Percentiles rank a stretch among this genome's conserved stretches.
Conservation (phyloP, 2,797 vertebrate genomes). For the Alca torda region DNA sequence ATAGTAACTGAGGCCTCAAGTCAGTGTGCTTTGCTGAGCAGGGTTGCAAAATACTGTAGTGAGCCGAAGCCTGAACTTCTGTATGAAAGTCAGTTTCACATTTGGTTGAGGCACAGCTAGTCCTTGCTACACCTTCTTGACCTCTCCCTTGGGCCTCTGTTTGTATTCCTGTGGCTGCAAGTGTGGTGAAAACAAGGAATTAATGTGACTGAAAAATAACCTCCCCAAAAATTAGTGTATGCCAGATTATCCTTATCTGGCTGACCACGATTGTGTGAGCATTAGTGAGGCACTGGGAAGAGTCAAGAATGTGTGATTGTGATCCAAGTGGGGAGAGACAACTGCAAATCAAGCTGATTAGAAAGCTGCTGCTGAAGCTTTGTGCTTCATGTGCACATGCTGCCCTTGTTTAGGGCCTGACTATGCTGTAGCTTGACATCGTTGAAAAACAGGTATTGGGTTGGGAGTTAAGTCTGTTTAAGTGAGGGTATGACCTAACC, state of each 20-base stretch:
- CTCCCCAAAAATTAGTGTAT: background rate
- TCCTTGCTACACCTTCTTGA: background rate
- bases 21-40: background rate
- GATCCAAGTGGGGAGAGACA: background rate
- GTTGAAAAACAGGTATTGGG: background rate
- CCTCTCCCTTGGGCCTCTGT: background rate
- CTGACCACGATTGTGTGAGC: background rate
- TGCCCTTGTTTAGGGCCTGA: background rate
- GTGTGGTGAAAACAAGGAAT: background rate
- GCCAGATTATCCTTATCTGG: background rate
- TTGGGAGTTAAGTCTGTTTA: background rate
- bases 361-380: background rate
- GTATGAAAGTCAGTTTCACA: background rate
- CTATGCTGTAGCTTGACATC: background rate
- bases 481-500: background rate
- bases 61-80: background rate
- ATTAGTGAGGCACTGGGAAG: background rate
- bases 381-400: no score
- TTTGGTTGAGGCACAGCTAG: background rate
- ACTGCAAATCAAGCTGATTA: background rate
- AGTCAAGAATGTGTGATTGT: background rate
- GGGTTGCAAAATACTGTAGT: background rate
- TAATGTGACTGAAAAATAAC: background rate
- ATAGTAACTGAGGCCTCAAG: constrained; percentile 38
- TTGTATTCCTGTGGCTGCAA: background rate